phyloP scores from a whole-genome alignment of 2,797 vertebrate genomes.

The Cryptoprocta ferox region DNA sequence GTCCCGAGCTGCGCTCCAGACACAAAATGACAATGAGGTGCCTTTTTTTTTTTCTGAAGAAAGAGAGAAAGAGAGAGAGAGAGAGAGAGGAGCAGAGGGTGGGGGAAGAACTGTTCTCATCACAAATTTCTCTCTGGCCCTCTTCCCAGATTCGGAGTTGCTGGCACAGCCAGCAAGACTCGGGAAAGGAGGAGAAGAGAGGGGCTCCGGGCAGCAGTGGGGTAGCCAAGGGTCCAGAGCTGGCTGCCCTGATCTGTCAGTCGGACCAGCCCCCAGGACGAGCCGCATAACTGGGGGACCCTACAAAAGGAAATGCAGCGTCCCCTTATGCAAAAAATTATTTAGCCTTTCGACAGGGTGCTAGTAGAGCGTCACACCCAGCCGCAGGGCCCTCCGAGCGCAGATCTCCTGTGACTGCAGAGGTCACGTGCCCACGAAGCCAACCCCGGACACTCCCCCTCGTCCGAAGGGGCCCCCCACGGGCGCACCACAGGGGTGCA shows the following conservation, averaged over 20 bases:
- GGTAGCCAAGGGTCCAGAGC: background rate
- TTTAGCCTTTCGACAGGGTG: background rate
- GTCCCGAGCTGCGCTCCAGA: background rate
- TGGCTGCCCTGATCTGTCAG: fast-evolving
- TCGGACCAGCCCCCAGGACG: background rate
- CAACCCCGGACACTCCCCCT: background rate
- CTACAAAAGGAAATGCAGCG: background rate
- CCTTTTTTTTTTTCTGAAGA: background rate
- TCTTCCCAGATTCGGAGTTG: slow-evolving; percentile 57
- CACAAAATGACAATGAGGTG: background rate
- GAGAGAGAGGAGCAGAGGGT: background rate
- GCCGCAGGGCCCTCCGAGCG: fast-evolving
- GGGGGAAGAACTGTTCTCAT: background rate
- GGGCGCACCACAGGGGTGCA: slow-evolving; percentile 70
- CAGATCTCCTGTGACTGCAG: background rate
- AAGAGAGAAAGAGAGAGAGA: background rate
- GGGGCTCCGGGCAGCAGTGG: fast-evolving
- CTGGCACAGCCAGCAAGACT: background rate
- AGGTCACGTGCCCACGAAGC: fast-evolving
- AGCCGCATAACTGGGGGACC: fast-evolving
- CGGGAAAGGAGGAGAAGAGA: background rate
- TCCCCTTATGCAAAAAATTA: background rate
- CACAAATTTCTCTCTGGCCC: background rate
- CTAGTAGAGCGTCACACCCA: fast-evolving
- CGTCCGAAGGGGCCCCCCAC: background rate